These are phyloP conservation scores for Hirtodrosophila alboralis DNA, from an alignment of 2,888 invertebrate genomes.

Conservation along the genomic window DNA sequence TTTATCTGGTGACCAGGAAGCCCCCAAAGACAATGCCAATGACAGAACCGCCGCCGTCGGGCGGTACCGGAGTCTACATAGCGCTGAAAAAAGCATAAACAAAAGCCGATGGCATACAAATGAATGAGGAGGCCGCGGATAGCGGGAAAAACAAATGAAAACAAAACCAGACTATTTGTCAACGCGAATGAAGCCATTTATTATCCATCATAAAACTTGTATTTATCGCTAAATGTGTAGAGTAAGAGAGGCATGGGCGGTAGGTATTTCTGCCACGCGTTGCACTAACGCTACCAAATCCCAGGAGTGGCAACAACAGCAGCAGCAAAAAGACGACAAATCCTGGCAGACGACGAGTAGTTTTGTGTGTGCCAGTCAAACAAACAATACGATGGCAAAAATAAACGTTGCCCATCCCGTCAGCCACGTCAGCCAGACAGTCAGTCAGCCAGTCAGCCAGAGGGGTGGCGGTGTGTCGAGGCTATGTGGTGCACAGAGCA, in stretches of 20 bases:
- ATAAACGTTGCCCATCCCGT: conserved; percentile 43
- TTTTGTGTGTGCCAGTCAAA: conserved; percentile 65
- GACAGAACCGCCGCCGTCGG: conserved; percentile 22
- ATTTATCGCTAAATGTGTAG: conserved; percentile 79
- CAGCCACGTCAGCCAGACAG: too few relatives aligned
- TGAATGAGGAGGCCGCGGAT: not conserved
- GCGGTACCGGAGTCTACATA: conserved; percentile 21
- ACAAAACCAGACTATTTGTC: conserved; percentile 81
- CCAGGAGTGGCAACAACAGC: conserved; percentile 46
- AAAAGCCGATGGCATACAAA: conserved; percentile 19
- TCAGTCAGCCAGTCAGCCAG: not conserved
- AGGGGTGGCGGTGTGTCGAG: not conserved
- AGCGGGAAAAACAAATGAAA: conserved; percentile 71
- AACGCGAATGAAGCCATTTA: conserved; percentile 83
- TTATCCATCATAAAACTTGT: conserved; percentile 83
- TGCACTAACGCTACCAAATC: conserved; percentile 53
- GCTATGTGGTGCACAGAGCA: conserved; percentile 31
- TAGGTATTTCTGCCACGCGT: conserved; percentile 40
- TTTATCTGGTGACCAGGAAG: conserved; percentile 64
- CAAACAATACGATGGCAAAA: conserved; percentile 73
- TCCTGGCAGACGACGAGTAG: conserved; percentile 73
- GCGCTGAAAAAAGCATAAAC: conserved; percentile 26
- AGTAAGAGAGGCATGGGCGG: not conserved
- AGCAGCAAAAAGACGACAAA: conserved; percentile 56
- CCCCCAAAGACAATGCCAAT: conserved; percentile 47